Evolutionary conservation across 2,113 vertebrate species (phyloP).

Genomic region (Semnopithecus entellus): DNA sequence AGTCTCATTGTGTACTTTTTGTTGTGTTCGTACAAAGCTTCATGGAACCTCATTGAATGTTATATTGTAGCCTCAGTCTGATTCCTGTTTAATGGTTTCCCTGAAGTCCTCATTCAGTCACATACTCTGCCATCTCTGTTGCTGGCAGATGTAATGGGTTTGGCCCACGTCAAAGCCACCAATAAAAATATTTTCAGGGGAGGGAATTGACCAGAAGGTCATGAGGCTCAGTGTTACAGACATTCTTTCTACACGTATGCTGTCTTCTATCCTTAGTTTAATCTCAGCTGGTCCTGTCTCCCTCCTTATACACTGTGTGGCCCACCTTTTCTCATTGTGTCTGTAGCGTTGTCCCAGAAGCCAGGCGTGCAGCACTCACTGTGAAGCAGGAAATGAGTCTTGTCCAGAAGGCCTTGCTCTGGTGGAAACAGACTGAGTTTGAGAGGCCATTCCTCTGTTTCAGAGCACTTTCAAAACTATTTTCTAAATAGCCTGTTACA

Average conservation of each 20-base stretch:
- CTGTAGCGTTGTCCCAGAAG: neutral
- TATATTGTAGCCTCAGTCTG: neutral
- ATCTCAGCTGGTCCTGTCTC: neutral
- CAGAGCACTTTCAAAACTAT: neutral
- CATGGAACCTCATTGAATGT: neutral
- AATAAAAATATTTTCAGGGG: neutral
- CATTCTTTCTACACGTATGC: neutral
- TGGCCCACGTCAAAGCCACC: neutral
- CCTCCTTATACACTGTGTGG: neutral
- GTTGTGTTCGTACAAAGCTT: neutral
- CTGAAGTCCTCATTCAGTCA: neutral
- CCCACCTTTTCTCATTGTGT: neutral
- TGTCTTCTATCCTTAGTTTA: neutral
- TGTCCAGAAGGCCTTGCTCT: conserved; percentile 5
- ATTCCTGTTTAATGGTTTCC: neutral
- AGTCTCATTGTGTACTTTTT: neutral
- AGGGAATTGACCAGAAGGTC: neutral
- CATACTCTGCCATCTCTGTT: neutral
- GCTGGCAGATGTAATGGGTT: neutral
- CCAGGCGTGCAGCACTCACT: no score
- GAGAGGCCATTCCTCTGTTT: neutral
- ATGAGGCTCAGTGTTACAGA: neutral
- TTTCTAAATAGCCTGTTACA: neutral
- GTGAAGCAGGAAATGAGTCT: neutral
- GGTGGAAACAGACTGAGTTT: neutral